These are phyloP conservation scores for Griposia aprilina DNA, from an alignment of 2,888 invertebrate species.

Conservation along the genomic window DNA sequence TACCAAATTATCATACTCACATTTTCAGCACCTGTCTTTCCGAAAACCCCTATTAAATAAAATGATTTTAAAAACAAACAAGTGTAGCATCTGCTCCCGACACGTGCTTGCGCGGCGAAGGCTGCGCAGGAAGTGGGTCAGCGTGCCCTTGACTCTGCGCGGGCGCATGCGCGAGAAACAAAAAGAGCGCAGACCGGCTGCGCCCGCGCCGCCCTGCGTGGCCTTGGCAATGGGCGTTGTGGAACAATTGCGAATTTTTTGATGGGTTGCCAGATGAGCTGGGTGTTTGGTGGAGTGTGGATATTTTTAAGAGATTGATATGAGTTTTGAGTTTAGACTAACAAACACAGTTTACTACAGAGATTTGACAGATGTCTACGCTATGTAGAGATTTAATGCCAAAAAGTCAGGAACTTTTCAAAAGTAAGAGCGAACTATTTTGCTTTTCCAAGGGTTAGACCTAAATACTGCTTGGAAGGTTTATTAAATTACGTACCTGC, in stretches of 20 bases:
- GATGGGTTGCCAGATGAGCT: constrained; percentile 68
- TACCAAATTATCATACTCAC: constrained; percentile 43
- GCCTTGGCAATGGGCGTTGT: constrained; percentile 73
- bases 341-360: not conserved
- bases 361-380: not conserved
- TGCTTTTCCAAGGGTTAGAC: too few species aligned
- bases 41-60: constrained; percentile 42
- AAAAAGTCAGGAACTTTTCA: not conserved
- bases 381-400: not conserved
- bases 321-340: not conserved
- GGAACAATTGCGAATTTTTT: constrained; percentile 69
- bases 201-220: constrained; percentile 72
- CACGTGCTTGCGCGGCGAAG: constrained; percentile 77
- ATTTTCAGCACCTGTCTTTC: constrained; percentile 52
- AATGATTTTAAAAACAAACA: constrained; percentile 63
- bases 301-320: constrained; percentile 1
- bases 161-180: constrained; percentile 64
- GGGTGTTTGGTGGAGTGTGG: not conserved
- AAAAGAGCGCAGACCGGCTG: constrained; percentile 68
- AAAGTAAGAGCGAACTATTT: too few species aligned
- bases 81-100: constrained; percentile 67
- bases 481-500: not conserved
- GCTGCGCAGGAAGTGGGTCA: constrained; percentile 83
- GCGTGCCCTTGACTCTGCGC: constrained; percentile 81
- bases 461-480: not conserved